These are phyloP conservation scores for Ictalurus punctatus DNA, from an alignment of 2,113 vertebrate genomes.

Conservation along the genomic window DNA sequence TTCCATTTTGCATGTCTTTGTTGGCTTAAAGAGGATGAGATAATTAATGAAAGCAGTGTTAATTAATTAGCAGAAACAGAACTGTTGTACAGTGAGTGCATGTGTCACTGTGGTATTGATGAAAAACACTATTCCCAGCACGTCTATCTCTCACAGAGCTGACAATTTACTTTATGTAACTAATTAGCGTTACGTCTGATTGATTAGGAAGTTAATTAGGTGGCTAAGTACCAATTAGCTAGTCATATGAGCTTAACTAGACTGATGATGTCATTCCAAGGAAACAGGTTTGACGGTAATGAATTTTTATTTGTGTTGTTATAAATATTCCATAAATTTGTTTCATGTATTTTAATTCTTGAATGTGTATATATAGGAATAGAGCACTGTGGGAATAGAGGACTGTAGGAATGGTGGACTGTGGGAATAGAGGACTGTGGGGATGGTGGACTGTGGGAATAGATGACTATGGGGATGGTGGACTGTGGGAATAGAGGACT, in stretches of 20 bases:
- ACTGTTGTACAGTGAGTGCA: slow-evolving; percentile 15
- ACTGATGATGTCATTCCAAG: slow-evolving; percentile 40
- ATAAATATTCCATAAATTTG: slow-evolving; percentile 25
- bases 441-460: too few relatives aligned
- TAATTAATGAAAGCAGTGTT: slow-evolving; percentile 38
- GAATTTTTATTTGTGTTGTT: slow-evolving; percentile 14
- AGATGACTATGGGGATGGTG: too few relatives aligned
- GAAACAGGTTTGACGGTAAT: slow-evolving; percentile 19
- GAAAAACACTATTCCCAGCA: slow-evolving; percentile 30
- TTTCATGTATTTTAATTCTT: neutral
- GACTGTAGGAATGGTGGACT: neutral
- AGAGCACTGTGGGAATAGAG: neutral
- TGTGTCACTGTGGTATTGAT: slow-evolving; percentile 28
- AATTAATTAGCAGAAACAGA: slow-evolving; percentile 36
- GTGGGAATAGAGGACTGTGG: neutral
- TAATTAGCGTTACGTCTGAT: slow-evolving; percentile 53
- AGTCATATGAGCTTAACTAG: slow-evolving; percentile 41
- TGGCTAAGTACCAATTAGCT: slow-evolving; percentile 53
- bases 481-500: too few relatives aligned
- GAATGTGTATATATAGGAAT: neutral
- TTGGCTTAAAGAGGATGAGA: slow-evolving; percentile 35
- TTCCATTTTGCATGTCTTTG: slow-evolving; percentile 37
- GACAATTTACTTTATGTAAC: slow-evolving; percentile 32
- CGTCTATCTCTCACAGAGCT: slow-evolving; percentile 26
- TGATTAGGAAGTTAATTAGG: slow-evolving; percentile 55